These are phyloP conservation scores for Gymnobelideus leadbeateri DNA, from an alignment of 2,113 vertebrate species.

Conservation along the genomic window DNA sequence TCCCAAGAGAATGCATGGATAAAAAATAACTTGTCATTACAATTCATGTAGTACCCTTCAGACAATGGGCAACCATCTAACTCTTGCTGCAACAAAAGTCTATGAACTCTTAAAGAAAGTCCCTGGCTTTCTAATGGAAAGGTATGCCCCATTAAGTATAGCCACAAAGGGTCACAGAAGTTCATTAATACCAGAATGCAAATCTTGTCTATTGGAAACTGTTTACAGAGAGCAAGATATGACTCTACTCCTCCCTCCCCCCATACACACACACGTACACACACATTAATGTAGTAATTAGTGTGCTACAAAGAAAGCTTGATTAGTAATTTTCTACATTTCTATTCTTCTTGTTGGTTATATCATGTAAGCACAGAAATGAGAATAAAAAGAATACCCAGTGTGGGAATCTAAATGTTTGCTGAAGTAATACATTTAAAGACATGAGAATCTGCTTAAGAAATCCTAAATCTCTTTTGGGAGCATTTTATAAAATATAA, in stretches of 20 bases:
- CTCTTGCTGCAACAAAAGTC: neutral
- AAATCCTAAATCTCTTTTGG: constrained; percentile 5
- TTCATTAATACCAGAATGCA: constrained; percentile 52
- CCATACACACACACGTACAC: neutral
- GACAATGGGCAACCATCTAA: neutral
- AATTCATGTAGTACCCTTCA: neutral
- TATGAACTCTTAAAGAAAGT: neutral
- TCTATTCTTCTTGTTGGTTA: constrained; percentile 27
- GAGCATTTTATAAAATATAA: constrained; percentile 28
- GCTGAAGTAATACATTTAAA: neutral
- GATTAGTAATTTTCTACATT: constrained; percentile 6
- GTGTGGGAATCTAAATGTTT: constrained; percentile 8
- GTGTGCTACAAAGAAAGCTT: constrained; percentile 24
- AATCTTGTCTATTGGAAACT: constrained; percentile 42
- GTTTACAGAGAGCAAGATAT: constrained; percentile 36
- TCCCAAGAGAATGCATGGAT: neutral
- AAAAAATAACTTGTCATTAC: neutral
- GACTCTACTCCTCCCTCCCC: neutral
- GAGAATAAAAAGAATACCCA: neutral
- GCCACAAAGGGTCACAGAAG: neutral
- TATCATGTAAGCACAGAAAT: constrained; percentile 11
- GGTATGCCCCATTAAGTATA: neutral
- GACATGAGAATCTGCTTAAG: constrained; percentile 29
- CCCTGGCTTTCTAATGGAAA: constrained; percentile 13
- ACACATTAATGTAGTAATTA: neutral